Percentiles rank a stretch among this genome's conserved stretches.
Conservation (phyloP, 2,797 vertebrate genomes). For the Fistularia tabacaria region DNA sequence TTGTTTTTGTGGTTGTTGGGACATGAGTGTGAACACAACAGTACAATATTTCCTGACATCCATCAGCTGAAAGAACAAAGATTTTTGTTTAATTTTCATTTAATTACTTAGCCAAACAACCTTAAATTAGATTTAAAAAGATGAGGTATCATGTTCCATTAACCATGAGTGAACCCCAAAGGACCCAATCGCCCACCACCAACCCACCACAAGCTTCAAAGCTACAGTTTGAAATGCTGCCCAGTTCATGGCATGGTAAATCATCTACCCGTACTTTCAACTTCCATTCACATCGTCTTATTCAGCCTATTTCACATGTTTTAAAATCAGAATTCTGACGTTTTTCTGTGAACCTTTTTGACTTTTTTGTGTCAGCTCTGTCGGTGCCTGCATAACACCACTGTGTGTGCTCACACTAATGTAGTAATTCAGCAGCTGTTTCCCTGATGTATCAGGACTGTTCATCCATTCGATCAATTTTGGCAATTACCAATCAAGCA, state of each 20-base stretch:
- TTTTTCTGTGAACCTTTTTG: slow-evolving; percentile 18
- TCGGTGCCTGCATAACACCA: background rate
- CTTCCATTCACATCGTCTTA: slow-evolving; percentile 10
- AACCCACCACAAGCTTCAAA: too few relatives aligned
- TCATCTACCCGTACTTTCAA: slow-evolving; percentile 23
- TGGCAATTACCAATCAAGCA: slow-evolving; percentile 40
- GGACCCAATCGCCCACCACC: background rate
- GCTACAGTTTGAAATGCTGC: too few relatives aligned
- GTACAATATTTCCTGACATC: background rate
- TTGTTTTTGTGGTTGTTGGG: too few relatives aligned
- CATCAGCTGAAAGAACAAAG: slow-evolving; percentile 1
- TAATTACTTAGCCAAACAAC: slow-evolving; percentile 29
- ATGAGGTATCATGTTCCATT: slow-evolving; percentile 34
- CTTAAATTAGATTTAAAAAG: slow-evolving; percentile 28
- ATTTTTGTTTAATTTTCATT: slow-evolving; percentile 11
- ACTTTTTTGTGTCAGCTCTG: slow-evolving; percentile 25
- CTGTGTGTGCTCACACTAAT: background rate
- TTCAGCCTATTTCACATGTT: slow-evolving; percentile 2
- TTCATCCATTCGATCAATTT: slow-evolving; percentile 22
- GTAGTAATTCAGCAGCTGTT: slow-evolving; percentile 14
- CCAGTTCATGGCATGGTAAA: slow-evolving; percentile 10
- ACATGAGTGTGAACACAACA: too few relatives aligned
- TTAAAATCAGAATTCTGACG: slow-evolving; percentile 19
- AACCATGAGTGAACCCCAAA: slow-evolving; percentile 22
- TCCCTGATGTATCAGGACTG: slow-evolving; percentile 8